Evolutionary conservation across 2,888 invertebrate species (phyloP).

Genomic region (Epistrophe grossulariae): DNA sequence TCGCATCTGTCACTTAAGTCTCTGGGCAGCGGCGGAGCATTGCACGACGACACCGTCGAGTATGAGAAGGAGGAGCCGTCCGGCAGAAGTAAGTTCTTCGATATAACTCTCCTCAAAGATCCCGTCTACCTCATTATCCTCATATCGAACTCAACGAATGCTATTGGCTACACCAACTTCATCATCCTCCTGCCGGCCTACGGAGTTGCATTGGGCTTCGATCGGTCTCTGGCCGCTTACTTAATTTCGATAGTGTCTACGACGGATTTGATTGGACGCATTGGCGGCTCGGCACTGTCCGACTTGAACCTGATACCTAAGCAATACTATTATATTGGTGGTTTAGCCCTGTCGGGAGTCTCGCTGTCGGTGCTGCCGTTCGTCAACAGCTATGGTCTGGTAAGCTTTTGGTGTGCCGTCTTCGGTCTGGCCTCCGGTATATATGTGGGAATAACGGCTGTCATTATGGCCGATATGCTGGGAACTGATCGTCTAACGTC

Average conservation of each 20-base stretch:
- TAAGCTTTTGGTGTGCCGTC: slow-evolving; percentile 89
- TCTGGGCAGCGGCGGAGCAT: slow-evolving; percentile 84
- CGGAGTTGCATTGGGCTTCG: slow-evolving; percentile 88
- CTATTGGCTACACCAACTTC: slow-evolving; percentile 94
- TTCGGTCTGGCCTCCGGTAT: slow-evolving; percentile 93
- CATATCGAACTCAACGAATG: slow-evolving; percentile 93
- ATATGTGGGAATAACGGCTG: slow-evolving; percentile 93
- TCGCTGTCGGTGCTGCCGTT: slow-evolving; percentile 89
- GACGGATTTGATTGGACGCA: slow-evolving; percentile 91
- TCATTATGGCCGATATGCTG: slow-evolving; percentile 94
- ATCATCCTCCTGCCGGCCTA: slow-evolving; percentile 92
- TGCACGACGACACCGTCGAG: slow-evolving; percentile 78
- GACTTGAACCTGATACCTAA: slow-evolving; percentile 91
- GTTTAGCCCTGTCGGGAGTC: slow-evolving; percentile 90
- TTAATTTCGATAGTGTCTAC: slow-evolving; percentile 92
- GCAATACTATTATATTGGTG: slow-evolving; percentile 92
- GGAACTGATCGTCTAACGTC: slow-evolving; percentile 93
- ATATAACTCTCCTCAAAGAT: slow-evolving; percentile 89
- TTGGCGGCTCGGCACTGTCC: slow-evolving; percentile 93
- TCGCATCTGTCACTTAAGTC: slow-evolving; percentile 91
- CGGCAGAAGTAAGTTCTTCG: slow-evolving; percentile 87
- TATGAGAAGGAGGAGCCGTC: slow-evolving; percentile 71
- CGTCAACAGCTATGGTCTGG: slow-evolving; percentile 86
- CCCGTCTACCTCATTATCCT: slow-evolving; percentile 92
- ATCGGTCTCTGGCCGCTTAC: slow-evolving; percentile 89